Conservation (phyloP, 2,113 vertebrate species). For the Sialia sialis region DNA sequence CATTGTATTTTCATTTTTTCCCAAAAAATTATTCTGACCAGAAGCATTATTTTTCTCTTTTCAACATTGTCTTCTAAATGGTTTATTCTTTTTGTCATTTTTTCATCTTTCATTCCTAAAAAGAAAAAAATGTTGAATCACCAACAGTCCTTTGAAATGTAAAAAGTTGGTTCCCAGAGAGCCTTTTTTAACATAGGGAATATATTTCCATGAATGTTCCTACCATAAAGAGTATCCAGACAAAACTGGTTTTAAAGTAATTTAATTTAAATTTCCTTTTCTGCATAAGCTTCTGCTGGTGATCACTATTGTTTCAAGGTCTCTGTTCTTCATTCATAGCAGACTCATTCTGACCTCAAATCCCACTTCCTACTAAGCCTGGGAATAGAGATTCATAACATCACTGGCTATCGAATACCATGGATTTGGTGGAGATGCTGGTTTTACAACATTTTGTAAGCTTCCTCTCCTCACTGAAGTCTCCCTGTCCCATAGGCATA, state of each 20-base stretch:
- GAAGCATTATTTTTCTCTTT: neutral
- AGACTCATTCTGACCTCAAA: neutral
- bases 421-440: neutral
- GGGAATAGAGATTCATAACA: neutral
- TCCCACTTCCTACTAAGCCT: neutral
- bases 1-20: neutral
- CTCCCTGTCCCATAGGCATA: neutral
- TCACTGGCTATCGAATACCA: rapidly evolving
- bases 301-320: neutral
- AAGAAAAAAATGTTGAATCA: neutral
- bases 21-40: neutral
- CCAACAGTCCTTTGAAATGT: neutral
- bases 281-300: neutral
- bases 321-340: neutral
- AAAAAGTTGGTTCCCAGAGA: neutral
- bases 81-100: neutral
- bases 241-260: neutral
- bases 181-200: neutral
- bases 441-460: neutral
- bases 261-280: neutral
- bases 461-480: neutral
- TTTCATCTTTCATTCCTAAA: neutral
- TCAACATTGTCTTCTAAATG: neutral
- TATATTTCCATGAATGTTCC: neutral
- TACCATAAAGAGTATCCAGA: neutral